Evolutionary conservation across 2,113 vertebrate species (phyloP).

Genomic region (Neolamprologus cancellatus): DNA sequence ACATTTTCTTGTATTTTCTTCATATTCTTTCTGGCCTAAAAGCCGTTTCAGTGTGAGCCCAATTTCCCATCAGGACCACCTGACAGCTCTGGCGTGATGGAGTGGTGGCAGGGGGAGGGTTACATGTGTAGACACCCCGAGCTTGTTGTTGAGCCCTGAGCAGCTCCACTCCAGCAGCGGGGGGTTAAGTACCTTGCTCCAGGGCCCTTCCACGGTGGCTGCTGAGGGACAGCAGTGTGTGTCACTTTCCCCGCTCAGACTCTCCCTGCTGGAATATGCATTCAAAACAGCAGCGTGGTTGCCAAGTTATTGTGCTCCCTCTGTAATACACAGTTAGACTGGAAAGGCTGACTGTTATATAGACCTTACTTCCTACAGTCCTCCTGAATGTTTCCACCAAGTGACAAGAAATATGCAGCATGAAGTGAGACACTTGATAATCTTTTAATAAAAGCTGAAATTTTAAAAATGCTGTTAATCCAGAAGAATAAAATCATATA

Average conservation of each 20-base stretch:
- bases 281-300: constrained; percentile 36
- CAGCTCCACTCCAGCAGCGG: constrained; percentile 44
- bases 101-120: constrained; percentile 17
- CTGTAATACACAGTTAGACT: not conserved
- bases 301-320: constrained; percentile 33
- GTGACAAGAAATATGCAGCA: not conserved
- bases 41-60: not conserved
- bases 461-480: not conserved
- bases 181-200: constrained; percentile 63
- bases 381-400: not conserved
- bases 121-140: constrained; percentile 41
- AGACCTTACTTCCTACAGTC: not conserved
- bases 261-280: constrained; percentile 22
- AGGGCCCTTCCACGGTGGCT: constrained; percentile 38
- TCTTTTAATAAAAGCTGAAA: not conserved
- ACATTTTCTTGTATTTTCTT: not conserved
- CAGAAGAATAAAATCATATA: not conserved
- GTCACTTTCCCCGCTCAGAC: constrained; percentile 13
- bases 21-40: not conserved
- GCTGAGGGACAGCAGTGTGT: constrained; percentile 49
- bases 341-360: not conserved
- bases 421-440: not conserved
- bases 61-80: constrained; percentile 3
- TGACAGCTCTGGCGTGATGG: constrained; percentile 27
- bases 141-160: constrained; percentile 44